Percentiles rank a stretch among this genome's conserved stretches.
Conservation (phyloP, 2,888 invertebrate genomes). For the Xanthia icteritia region DNA sequence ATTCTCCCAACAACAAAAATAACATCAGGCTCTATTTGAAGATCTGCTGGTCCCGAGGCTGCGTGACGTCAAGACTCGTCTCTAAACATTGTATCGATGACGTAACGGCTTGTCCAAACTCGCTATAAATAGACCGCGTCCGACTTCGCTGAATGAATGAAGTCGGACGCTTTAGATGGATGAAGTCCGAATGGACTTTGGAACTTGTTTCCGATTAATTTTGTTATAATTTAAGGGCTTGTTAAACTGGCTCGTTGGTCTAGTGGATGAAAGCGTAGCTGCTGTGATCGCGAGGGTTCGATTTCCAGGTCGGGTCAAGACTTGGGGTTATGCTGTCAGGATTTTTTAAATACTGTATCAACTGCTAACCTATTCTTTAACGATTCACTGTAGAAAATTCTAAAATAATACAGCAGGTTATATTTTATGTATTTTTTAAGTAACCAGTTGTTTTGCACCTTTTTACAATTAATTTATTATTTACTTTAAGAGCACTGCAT, state of each 20-base stretch:
- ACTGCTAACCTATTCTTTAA: not conserved
- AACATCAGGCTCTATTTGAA: slow-evolving; percentile 17
- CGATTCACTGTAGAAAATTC: not conserved
- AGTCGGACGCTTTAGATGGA: slow-evolving; percentile 11
- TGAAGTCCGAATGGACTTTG: slow-evolving; percentile 32
- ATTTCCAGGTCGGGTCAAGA: not conserved
- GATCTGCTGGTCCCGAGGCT: slow-evolving; percentile 1
- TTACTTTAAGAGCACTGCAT: not conserved
- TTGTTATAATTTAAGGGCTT: slow-evolving; percentile 14
- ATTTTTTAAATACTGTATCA: not conserved
- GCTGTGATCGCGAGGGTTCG: not conserved
- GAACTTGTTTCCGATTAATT: slow-evolving; percentile 27
- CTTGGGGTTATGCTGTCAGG: not conserved
- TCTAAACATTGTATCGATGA: slow-evolving; percentile 51
- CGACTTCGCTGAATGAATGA: slow-evolving; percentile 11
- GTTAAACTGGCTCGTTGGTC: not conserved
- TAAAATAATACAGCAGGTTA: not conserved
- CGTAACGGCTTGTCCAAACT: slow-evolving; percentile 14
- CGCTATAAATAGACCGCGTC: slow-evolving; percentile 50
- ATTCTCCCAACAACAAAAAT: not conserved
- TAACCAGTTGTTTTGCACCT: not conserved
- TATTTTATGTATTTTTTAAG: not conserved
- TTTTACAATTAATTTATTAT: not conserved
- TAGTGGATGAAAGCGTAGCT: not conserved
- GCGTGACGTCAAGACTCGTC: slow-evolving; percentile 28